Evolutionary conservation across 2,888 invertebrate species (phyloP).

Genomic region (Maniola hyperantus): DNA sequence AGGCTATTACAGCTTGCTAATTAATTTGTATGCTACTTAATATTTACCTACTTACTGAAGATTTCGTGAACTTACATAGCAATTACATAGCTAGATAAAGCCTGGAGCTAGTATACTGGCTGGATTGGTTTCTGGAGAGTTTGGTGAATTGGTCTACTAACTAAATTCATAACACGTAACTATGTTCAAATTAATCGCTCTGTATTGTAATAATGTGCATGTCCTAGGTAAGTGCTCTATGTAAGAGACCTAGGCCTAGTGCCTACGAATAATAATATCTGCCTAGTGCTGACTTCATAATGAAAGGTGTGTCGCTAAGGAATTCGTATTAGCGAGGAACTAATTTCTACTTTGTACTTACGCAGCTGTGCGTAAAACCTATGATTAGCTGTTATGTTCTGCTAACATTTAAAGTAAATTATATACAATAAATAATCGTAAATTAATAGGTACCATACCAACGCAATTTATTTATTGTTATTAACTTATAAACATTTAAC

Average conservation of each 20-base stretch:
- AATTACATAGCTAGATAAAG: too few species aligned
- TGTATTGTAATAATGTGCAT: neutral
- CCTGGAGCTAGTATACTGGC: too few species aligned
- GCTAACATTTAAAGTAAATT: conserved; percentile 40
- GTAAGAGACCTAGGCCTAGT: conserved; percentile 50
- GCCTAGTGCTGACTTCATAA: conserved; percentile 68
- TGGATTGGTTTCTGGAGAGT: too few species aligned
- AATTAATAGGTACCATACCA: neutral
- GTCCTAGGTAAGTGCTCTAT: conserved; percentile 36
- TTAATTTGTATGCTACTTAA: too few species aligned
- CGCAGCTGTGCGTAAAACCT: conserved; percentile 43
- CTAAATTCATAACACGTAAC: too few species aligned
- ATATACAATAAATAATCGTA: conserved; percentile 19
- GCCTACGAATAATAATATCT: conserved; percentile 35
- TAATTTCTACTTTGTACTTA: conserved; percentile 45
- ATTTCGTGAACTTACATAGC: too few species aligned
- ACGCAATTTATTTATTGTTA: neutral
- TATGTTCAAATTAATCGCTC: neutral
- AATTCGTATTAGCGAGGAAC: conserved; percentile 55
- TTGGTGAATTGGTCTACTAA: too few species aligned
- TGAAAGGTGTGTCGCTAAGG: conserved; percentile 71
- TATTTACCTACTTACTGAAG: too few species aligned
- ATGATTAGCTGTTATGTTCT: conserved; percentile 40
- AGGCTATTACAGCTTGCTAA: too few species aligned
- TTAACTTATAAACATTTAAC: neutral